A percentile compares a stretch with the other conserved stretches of the same genome.
Conservation (phyloP, 2,797 vertebrate species). For the Alfaro cultratus region DNA sequence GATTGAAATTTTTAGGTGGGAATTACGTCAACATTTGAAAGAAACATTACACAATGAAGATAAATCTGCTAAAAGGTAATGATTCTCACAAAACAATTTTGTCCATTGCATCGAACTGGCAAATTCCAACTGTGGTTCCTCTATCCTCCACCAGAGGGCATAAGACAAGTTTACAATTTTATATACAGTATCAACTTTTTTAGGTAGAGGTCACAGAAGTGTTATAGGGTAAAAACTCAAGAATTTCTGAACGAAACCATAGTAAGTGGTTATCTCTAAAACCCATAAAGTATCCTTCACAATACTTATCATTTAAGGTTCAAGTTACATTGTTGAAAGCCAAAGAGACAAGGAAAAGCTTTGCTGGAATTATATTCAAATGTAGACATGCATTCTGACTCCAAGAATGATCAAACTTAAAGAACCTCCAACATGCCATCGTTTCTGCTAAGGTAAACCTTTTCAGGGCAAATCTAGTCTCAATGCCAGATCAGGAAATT, state of each 20-base stretch:
- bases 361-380: slow-evolving; percentile 3
- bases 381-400: slow-evolving; percentile 17
- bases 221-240: neutral
- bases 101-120: neutral
- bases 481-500: neutral
- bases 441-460: slow-evolving; percentile 13
- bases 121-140: neutral
- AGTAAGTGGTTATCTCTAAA: neutral
- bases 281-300: neutral
- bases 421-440: slow-evolving; percentile 19
- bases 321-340: neutral
- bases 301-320: neutral
- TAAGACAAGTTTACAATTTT: neutral
- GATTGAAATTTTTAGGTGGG: neutral
- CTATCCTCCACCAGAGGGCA: neutral
- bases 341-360: neutral
- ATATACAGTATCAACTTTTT: neutral
- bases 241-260: neutral
- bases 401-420: slow-evolving; percentile 9
- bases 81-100: neutral
- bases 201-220: neutral
- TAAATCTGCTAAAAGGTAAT: neutral
- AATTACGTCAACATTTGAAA: neutral
- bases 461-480: slow-evolving; percentile 20
- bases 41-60: neutral